phyloP scores from a whole-genome alignment of 2,797 vertebrate species.

The Danio choprae region DNA sequence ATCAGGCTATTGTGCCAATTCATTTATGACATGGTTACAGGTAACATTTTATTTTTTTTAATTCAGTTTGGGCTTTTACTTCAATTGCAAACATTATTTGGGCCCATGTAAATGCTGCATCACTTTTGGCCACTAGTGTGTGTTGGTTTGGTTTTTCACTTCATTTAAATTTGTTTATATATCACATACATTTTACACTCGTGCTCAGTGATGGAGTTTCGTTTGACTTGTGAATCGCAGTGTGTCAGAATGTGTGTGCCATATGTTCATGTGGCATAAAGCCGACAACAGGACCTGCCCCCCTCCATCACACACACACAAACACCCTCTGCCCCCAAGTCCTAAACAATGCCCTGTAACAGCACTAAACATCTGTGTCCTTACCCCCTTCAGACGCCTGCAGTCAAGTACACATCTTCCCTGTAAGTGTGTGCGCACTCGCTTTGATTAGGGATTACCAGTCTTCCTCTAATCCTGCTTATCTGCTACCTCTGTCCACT shows the following conservation, averaged over 20 bases:
- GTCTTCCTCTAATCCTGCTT: slow-evolving; percentile 76
- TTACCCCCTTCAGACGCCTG: slow-evolving; percentile 54
- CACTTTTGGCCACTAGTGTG: too few relatives aligned
- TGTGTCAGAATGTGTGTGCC: slow-evolving; percentile 64
- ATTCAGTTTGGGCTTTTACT: too few relatives aligned
- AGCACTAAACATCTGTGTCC: slow-evolving; percentile 74
- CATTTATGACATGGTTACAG: too few relatives aligned
- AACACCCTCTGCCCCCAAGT: not conserved
- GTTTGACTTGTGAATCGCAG: slow-evolving; percentile 56
- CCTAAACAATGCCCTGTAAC: slow-evolving; percentile 71
- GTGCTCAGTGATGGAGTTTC: slow-evolving; percentile 54
- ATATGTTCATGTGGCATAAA: slow-evolving; percentile 68
- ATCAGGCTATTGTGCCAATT: too few relatives aligned
- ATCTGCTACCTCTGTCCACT: slow-evolving; percentile 77
- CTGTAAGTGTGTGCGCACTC: slow-evolving; percentile 65
- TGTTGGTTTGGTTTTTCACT: not conserved
- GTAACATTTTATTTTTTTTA: too few relatives aligned
- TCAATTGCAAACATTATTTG: too few relatives aligned
- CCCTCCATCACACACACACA: not conserved
- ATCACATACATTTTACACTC: slow-evolving; percentile 15
- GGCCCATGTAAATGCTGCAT: too few relatives aligned
- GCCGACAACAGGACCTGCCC: slow-evolving; percentile 42
- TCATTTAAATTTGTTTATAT: not conserved
- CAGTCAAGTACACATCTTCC: slow-evolving; percentile 70
- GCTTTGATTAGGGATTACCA: slow-evolving; percentile 81